These are phyloP conservation scores for Rutpela maculata DNA, from an alignment of 2,888 invertebrate species.

Conservation along the genomic window DNA sequence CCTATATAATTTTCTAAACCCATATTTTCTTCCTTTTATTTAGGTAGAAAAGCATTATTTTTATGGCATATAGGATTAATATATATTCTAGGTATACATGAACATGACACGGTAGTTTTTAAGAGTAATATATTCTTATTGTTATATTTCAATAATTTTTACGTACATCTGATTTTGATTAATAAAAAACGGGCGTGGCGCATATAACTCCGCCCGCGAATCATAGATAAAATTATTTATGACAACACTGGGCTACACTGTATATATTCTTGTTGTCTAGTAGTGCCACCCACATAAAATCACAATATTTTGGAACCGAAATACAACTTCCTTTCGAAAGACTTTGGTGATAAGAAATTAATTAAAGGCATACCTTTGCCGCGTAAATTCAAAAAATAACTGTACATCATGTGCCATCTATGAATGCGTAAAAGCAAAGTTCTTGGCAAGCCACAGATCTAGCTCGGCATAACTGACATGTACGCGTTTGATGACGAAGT, in stretches of 20 bases:
- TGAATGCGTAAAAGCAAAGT: conserved; percentile 58
- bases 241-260: neutral
- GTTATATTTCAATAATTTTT: no score
- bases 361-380: conserved; percentile 47
- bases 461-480: conserved; percentile 64
- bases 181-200: neutral
- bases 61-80: no score
- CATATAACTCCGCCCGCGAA: neutral
- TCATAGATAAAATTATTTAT: neutral
- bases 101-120: no score
- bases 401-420: conserved; percentile 67
- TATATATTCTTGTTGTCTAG: neutral
- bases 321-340: neutral
- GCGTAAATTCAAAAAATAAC: conserved; percentile 58
- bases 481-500: conserved; percentile 69
- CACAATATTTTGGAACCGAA: neutral
- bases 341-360: neutral
- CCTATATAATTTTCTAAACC: no score
- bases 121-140: no score
- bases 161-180: neutral
- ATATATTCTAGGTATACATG: no score
- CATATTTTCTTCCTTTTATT: no score
- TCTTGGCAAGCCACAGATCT: conserved; percentile 62
- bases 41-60: no score
- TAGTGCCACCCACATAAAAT: neutral